Percentiles rank a stretch among this genome's conserved stretches.
Evolutionary conservation across 2,888 invertebrate genomes (phyloP).

Genomic region (Eristalis pertinax): DNA sequence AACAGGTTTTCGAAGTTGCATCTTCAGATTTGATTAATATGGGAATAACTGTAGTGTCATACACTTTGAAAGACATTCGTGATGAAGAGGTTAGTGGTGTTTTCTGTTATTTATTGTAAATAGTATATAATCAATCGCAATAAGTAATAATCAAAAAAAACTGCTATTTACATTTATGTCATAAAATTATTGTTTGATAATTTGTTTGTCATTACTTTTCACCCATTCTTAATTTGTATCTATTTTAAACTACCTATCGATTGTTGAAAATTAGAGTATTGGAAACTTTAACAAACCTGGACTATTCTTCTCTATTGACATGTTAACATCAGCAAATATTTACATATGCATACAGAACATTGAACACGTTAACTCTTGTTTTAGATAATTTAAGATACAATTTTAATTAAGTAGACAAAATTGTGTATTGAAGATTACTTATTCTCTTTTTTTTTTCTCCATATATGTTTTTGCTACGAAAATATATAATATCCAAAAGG

Average conservation of each 20-base stretch:
- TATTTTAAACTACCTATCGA: not conserved
- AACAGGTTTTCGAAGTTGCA: slow-evolving; percentile 96
- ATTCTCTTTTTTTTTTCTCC: slow-evolving; percentile 64
- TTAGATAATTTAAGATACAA: slow-evolving; percentile 9
- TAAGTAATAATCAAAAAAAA: slow-evolving; percentile 22
- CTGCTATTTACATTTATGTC: slow-evolving; percentile 1
- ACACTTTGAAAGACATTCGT: slow-evolving; percentile 95
- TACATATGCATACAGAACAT: not conserved
- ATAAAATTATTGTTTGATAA: slow-evolving; percentile 14
- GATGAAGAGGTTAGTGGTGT: slow-evolving; percentile 91
- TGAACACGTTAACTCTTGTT: not conserved
- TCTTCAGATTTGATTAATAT: slow-evolving; percentile 97
- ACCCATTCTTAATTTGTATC: not conserved
- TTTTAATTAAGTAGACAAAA: slow-evolving; percentile 47
- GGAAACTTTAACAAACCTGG: not conserved
- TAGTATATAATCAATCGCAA: not conserved
- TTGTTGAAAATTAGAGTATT: not conserved
- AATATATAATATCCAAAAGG: slow-evolving; percentile 74
- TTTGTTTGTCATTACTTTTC: slow-evolving; percentile 11
- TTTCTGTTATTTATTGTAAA: not conserved
- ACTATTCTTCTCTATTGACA: not conserved
- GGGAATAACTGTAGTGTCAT: slow-evolving; percentile 97
- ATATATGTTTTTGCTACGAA: slow-evolving; percentile 66
- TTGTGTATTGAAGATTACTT: slow-evolving; percentile 65
- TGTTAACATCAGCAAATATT: not conserved